These are phyloP conservation scores for Orchesella flavescens DNA, from an alignment of 2,888 invertebrate genomes.

Conservation along the genomic window DNA sequence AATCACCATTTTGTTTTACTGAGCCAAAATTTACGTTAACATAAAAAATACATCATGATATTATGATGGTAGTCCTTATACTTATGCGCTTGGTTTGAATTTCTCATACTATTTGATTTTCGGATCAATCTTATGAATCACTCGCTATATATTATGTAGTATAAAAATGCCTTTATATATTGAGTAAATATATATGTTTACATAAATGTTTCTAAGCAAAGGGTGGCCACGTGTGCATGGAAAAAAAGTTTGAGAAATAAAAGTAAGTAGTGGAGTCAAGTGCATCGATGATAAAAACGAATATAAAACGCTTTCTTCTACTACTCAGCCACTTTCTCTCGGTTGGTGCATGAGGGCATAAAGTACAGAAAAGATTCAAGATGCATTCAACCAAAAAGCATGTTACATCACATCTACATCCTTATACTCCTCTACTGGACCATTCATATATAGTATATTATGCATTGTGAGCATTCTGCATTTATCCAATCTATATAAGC, in stretches of 20 bases:
- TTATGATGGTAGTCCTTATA: too few relatives aligned
- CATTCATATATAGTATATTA: background rate
- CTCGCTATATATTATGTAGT: too few relatives aligned
- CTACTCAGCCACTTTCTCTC: background rate
- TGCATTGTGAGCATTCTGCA: background rate
- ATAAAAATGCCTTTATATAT: too few relatives aligned
- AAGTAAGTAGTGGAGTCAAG: conserved; percentile 36
- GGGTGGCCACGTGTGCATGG: conserved; percentile 4
- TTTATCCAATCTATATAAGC: background rate
- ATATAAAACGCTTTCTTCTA: conserved; percentile 50
- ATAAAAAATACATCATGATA: too few relatives aligned
- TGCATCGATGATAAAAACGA: conserved; percentile 44
- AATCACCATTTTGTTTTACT: too few relatives aligned
- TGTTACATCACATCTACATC: conserved; percentile 2
- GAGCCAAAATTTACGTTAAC: too few relatives aligned
- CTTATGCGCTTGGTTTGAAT: too few relatives aligned
- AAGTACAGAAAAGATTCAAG: conserved; percentile 5
- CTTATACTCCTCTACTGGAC: conserved; percentile 15
- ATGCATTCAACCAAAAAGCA: conserved; percentile 38
- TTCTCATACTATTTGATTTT: conserved; percentile 48
- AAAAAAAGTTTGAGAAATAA: conserved; percentile 19
- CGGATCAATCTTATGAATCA: conserved; percentile 53
- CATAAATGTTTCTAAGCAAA: background rate
- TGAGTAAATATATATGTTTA: conserved; percentile 9
- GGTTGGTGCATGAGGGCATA: background rate